Evolutionary conservation across 2,888 invertebrate genomes (phyloP).

Genomic region (Phlogophora meticulosa): DNA sequence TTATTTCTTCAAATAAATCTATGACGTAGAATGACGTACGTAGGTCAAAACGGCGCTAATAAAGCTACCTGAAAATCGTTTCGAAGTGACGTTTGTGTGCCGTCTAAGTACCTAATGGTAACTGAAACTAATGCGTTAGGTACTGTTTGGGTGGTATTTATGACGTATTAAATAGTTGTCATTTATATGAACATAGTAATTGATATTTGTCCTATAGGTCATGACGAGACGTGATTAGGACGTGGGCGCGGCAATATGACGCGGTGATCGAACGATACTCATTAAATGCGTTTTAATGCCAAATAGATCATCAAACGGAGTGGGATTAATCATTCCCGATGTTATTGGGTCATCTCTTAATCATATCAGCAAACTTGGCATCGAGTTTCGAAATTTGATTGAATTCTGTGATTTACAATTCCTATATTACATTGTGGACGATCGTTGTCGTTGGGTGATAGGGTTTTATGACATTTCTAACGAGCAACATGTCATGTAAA

Average conservation of each 20-base stretch:
- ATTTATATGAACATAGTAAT: slow-evolving; percentile 20
- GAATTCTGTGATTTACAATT: slow-evolving; percentile 1
- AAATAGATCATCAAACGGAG: slow-evolving; percentile 31
- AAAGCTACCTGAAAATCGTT: slow-evolving; percentile 29
- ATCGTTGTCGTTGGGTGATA: neutral
- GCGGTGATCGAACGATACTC: slow-evolving; percentile 28
- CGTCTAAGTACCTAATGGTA: neutral
- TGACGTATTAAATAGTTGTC: neutral
- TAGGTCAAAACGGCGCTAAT: slow-evolving; percentile 23
- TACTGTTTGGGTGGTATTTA: neutral
- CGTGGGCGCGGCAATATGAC: slow-evolving; percentile 43
- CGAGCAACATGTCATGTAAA: slow-evolving; percentile 14
- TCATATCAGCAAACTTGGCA: slow-evolving; percentile 32
- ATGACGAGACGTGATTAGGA: slow-evolving; percentile 32
- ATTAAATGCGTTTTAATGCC: slow-evolving; percentile 31
- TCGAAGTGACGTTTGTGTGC: slow-evolving; percentile 9
- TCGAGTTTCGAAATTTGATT: slow-evolving; percentile 22
- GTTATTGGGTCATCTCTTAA: slow-evolving; percentile 34
- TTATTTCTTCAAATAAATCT: slow-evolving; percentile 30
- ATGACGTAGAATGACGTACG: slow-evolving; percentile 33
- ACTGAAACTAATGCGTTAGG: slow-evolving; percentile 11
- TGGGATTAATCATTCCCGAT: slow-evolving; percentile 35
- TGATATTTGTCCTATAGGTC: slow-evolving; percentile 32
- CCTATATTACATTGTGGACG: neutral
- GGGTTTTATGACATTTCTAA: slow-evolving; percentile 6